Base-by-base conservation (phyloP, 2,888 invertebrate species). In the Platynereis dumerilii region DNA sequence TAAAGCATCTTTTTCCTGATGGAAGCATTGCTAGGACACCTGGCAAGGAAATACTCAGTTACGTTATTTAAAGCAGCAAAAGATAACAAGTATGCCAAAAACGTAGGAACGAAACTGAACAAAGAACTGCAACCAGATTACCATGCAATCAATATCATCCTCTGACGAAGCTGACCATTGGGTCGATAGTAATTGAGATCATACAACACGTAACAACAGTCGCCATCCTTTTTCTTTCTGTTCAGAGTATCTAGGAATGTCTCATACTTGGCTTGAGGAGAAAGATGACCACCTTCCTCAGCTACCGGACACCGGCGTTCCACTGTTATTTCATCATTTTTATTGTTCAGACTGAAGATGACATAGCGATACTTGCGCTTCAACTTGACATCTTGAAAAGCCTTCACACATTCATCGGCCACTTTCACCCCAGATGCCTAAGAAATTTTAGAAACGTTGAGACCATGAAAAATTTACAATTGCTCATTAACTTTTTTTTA, bases 351-450 rank as follows among this genome's bases (percentile, higher is more conserved):
- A 88, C 90, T 94, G 87, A 94, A 96, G 83, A 96, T 94, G 75
- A 96, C 68, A 67, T 96, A 97, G 84, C 95, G 92, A 87, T 94
- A 93, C 84, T 94, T 94, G 88, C 96, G 96, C 85, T 95, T 94
- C 88, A 96, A 94, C 87, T 96, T 96, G 77, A 96, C 94, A 88
- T 95, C 94, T 86, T 96, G 94, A 86, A 94, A 96, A 79, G 92
- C 93, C 72, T 91, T 92, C 88, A 95, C 94, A 88, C 96, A 96
- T 77, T 91, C 90, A 88, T 95, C 95, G 79, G 94, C 92, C 74
- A 96, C 96, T 87, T 93, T 93, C 78, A 96, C 96, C 85, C 96
- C 96, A 82, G 96, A 96, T 88, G 96, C 64, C 79, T 78, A 69
- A 34, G 48, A 34, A 34, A 34, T n/a, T n/a, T 34, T 34, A 34